A percentile compares a stretch with the other conserved stretches of the same genome.
phyloP scores from a whole-genome alignment of 1,140 invertebrate species.

The Tetramorium parvispinum region DNA sequence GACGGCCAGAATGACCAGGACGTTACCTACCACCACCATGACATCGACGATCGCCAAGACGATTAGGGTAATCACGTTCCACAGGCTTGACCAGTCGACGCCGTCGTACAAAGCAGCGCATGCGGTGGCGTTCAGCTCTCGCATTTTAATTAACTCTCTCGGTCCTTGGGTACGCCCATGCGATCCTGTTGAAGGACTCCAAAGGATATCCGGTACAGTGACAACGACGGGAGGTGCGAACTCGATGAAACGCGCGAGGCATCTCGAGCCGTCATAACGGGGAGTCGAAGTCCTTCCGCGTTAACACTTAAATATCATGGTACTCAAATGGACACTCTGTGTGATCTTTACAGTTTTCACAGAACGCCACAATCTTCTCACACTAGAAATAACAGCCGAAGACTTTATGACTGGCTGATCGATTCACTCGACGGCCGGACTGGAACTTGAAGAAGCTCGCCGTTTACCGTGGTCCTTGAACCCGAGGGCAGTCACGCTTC shows the following conservation, averaged over 20 bases:
- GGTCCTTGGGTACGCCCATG: conserved; percentile 44
- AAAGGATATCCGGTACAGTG: conserved; percentile 34
- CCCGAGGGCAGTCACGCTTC: background rate
- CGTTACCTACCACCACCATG: conserved; percentile 95
- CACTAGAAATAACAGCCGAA: background rate
- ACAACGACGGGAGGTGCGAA: background rate
- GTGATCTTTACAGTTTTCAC: background rate
- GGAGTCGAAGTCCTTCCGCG: background rate
- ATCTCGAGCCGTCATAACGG: conserved; percentile 7
- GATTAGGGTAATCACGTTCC: conserved; percentile 90
- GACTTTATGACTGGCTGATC: background rate
- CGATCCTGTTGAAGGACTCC: conserved; percentile 51
- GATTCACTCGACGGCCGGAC: background rate
- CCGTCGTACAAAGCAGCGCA: conserved; percentile 91
- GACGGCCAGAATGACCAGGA: conserved; percentile 96
- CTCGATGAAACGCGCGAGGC: background rate
- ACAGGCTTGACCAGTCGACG: conserved; percentile 92
- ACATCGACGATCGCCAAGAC: conserved; percentile 93
- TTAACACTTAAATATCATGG: background rate
- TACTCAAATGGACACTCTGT: conserved; percentile 2
- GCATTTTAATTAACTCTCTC: conserved; percentile 79
- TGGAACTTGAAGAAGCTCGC: conserved; percentile 7
- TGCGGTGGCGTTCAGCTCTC: conserved; percentile 90
- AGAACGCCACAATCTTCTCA: background rate
- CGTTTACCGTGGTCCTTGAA: background rate